Base-by-base conservation (phyloP, 2,113 vertebrate species). In the Chlamydotis undulata region DNA sequence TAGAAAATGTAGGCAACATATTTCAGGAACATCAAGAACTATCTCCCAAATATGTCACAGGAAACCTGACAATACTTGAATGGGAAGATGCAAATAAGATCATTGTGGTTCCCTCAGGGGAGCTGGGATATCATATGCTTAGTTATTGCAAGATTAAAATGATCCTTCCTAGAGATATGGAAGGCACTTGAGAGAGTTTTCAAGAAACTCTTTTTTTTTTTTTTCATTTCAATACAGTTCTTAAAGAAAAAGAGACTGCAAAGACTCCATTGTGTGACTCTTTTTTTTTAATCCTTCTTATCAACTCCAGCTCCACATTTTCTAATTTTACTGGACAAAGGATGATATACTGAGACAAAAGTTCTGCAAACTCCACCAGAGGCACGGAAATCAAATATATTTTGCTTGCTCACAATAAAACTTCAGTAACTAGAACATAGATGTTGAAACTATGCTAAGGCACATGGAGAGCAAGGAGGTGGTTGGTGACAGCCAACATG, bases 41-140 rank as follows among this genome's bases (percentile, higher is more conserved):
- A 17, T 29, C 43, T 68, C 35, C 23, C 33, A 78, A 8, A 4
- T 59, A 29, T 26, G 45, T 76, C 79, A 81, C 70, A 78, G 21
- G 47, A 87, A 89, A 87, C 56, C 13, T 95, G 93, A 90, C 89
- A 87, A 94, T 57, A 61, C 49, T 92, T 89, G 84, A 96, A 91
- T 28, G 31, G 25, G 37, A 96, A 83, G 77, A 74, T 78, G 53
- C 33, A 92, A 94, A 92, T 76, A 90, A 94, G 79, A 93, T 83
- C 55, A 53, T 6, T 86, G 52, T 77, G 79, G 22, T 85, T 85
- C 55, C 61, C 39, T 69, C n/a, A 52, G 83, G 53, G 69, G n/a
- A 91, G 33, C 23, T 4, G 4, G 19, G 14, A 2, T 65, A 75
- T 84, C 23, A 24, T 64, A 69, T 61, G 19, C 7, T 73, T 15